Percentiles rank a stretch among this genome's conserved stretches.
phyloP scores from a whole-genome alignment of 2,797 vertebrate genomes.

The Amazona ochrocephala region DNA sequence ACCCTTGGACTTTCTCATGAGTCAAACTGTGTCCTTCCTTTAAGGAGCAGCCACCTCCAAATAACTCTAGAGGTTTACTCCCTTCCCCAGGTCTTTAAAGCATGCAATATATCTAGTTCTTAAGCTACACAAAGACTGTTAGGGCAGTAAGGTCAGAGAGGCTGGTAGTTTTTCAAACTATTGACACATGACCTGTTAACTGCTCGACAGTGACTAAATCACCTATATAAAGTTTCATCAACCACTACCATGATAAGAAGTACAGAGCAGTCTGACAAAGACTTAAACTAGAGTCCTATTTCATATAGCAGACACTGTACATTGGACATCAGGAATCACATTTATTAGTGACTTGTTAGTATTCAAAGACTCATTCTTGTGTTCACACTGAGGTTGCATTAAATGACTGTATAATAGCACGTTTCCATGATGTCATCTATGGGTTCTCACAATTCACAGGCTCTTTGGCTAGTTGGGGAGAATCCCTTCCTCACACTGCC shows the following conservation, averaged over 20 bases:
- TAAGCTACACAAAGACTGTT: not conserved
- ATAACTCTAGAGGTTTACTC: not conserved
- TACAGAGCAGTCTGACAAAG: not conserved
- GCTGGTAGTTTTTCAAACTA: not conserved
- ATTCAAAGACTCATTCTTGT: not conserved
- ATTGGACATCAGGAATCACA: not conserved
- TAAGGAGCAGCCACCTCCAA: not conserved
- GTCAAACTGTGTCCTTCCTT: not conserved
- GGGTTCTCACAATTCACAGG: not conserved
- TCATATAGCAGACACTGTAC: rapidly evolving
- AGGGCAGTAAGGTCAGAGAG: not conserved
- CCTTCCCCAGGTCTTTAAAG: not conserved
- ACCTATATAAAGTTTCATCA: not conserved
- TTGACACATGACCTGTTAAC: not conserved
- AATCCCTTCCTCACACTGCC: not conserved
- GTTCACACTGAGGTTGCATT: not conserved
- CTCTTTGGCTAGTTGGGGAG: not conserved
- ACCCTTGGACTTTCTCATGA: not conserved
- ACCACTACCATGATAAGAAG: not conserved
- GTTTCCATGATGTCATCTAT: not conserved
- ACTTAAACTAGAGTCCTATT: not conserved
- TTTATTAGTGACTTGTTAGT: rapidly evolving
- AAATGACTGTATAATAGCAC: not conserved
- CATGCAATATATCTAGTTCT: rapidly evolving
- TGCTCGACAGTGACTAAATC: not conserved